Evolutionary conservation across 2,113 vertebrate genomes (phyloP).

Genomic region (Saiga tatarica): DNA sequence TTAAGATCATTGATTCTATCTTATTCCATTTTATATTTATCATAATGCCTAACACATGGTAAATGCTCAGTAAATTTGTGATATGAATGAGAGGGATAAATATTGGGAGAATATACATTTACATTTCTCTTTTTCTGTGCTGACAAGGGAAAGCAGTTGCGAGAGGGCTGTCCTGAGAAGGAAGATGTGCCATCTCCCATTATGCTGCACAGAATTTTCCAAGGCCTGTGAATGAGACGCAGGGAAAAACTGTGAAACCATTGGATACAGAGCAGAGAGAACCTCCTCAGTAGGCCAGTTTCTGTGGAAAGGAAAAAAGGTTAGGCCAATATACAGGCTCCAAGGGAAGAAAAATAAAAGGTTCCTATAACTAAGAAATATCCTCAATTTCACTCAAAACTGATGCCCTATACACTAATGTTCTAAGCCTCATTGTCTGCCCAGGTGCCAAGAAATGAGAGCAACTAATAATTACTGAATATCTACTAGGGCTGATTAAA

Average conservation of each 20-base stretch:
- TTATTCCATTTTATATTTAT: not conserved
- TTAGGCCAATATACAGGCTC: not conserved
- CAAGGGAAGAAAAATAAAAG: not conserved
- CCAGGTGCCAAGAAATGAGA: not conserved
- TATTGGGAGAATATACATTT: not conserved
- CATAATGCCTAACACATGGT: not conserved
- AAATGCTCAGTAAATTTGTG: not conserved
- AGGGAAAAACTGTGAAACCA: not conserved
- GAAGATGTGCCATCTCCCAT: not conserved
- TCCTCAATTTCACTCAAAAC: not conserved
- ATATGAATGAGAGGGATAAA: not conserved
- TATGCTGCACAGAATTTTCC: not conserved
- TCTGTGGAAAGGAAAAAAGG: not conserved
- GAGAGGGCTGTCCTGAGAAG: not conserved
- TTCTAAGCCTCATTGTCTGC: not conserved
- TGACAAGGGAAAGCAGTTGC: not conserved
- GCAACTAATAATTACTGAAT: not conserved
- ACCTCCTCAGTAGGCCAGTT: not conserved
- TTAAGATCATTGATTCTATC: not conserved
- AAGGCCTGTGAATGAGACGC: not conserved
- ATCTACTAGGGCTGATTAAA: not conserved
- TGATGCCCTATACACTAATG: not conserved
- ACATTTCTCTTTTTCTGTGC: not conserved
- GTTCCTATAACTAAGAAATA: not conserved
- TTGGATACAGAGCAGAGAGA: not conserved